Conservation (phyloP, 2,113 vertebrate genomes). For the Neoarius graeffei region DNA sequence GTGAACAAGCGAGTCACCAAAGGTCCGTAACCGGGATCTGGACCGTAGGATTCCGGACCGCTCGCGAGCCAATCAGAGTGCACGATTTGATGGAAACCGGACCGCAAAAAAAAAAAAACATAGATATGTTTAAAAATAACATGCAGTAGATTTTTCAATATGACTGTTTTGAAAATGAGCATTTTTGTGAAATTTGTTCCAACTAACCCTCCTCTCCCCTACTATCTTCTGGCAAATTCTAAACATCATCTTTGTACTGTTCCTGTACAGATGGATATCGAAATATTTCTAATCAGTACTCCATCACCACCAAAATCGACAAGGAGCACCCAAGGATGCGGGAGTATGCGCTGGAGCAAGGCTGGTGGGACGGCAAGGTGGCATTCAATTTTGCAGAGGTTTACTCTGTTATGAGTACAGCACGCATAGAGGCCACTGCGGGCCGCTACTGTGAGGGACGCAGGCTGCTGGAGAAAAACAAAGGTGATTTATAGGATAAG, state of each 20-base stretch:
- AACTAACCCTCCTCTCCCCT: no score
- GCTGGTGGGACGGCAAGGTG: slow-evolving; percentile 90
- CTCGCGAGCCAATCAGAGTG: no score
- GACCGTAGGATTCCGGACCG: no score
- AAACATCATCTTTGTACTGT: slow-evolving; percentile 12
- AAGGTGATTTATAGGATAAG: slow-evolving; percentile 68
- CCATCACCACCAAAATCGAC: slow-evolving; percentile 90
- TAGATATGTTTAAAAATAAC: no score
- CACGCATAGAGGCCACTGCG: slow-evolving; percentile 80
- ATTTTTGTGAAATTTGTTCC: no score
- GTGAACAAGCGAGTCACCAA: no score
- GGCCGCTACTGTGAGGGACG: slow-evolving; percentile 86
- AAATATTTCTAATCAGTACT: slow-evolving; percentile 95
- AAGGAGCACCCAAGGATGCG: slow-evolving; percentile 83
- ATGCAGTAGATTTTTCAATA: no score
- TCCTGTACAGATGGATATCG: slow-evolving; percentile 75
- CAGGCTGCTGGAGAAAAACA: slow-evolving; percentile 81
- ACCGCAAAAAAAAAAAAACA: no score
- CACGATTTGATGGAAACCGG: no score
- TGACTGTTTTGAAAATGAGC: no score
- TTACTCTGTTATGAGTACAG: slow-evolving; percentile 82
- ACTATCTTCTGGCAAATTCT: neutral
- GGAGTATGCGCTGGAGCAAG: slow-evolving; percentile 78
- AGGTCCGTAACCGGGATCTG: no score
- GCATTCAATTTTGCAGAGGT: slow-evolving; percentile 86